Conservation (phyloP, 2,888 invertebrate genomes). For the Helobdella robusta region DNA sequence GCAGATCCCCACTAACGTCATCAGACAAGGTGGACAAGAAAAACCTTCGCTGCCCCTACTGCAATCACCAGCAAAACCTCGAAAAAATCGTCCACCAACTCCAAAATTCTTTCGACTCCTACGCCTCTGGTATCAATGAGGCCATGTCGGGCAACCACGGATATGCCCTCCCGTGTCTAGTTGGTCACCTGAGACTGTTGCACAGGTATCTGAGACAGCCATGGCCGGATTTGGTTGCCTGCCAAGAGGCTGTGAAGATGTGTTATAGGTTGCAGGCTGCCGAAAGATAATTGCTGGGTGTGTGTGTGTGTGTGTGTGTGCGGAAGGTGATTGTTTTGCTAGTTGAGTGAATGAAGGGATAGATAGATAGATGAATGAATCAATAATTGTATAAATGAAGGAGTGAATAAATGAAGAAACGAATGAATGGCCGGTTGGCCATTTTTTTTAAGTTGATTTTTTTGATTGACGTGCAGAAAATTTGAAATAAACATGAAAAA, state of each 20-base stretch:
- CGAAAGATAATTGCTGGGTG: too few relatives aligned
- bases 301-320: too few relatives aligned
- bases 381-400: too few relatives aligned
- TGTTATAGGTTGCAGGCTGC: conserved; percentile 36
- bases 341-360: too few relatives aligned
- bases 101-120: conserved; percentile 39
- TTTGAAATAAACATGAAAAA: too few relatives aligned
- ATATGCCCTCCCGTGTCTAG: conserved; percentile 37
- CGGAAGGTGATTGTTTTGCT: too few relatives aligned
- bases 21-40: conserved; percentile 10
- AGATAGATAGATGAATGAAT: too few relatives aligned
- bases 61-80: conserved; percentile 20
- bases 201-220: conserved; percentile 41
- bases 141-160: conserved; percentile 37
- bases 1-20: conserved; percentile 19
- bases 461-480: too few relatives aligned
- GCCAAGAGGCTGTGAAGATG: conserved; percentile 47
- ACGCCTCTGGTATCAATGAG: conserved; percentile 38
- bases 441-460: too few relatives aligned
- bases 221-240: conserved; percentile 45
- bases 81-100: conserved; percentile 32
- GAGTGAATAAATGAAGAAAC: too few relatives aligned
- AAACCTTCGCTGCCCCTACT: conserved; percentile 1
- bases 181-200: conserved; percentile 39
- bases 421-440: too few relatives aligned